A percentile compares a stretch with the other conserved stretches of the same genome.
Conservation (phyloP, 2,113 vertebrate genomes). For the Actenoides lindsayi region DNA sequence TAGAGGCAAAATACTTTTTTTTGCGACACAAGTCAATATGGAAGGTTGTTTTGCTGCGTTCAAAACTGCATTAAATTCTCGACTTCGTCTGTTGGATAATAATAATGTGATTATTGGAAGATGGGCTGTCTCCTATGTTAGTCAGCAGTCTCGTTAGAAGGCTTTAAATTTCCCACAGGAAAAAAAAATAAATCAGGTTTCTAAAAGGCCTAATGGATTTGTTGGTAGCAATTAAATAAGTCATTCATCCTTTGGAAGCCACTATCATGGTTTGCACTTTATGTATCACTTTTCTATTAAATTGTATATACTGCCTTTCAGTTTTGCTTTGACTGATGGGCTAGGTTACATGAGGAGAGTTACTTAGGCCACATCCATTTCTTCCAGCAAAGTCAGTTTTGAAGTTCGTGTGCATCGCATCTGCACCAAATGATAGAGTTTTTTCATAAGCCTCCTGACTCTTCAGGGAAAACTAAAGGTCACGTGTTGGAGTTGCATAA, state of each 20-base stretch:
- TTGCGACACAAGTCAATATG: not conserved
- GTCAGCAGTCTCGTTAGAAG: not conserved
- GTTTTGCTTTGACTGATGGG: not conserved
- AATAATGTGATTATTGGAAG: not conserved
- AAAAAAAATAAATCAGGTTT: not conserved
- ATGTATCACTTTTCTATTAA: not conserved
- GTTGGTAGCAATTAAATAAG: not conserved
- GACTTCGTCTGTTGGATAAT: not conserved
- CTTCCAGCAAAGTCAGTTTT: not conserved
- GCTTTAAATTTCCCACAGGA: not conserved
- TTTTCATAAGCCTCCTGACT: not conserved
- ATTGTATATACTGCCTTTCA: not conserved
- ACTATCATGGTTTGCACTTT: not conserved
- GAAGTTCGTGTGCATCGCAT: not conserved
- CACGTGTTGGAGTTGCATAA: not conserved
- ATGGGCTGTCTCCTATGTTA: not conserved
- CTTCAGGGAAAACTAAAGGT: not conserved
- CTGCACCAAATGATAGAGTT: not conserved
- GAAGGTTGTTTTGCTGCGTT: not conserved
- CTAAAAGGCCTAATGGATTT: not conserved
- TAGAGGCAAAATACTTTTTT: not conserved
- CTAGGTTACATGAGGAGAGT: not conserved
- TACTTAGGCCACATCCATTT: not conserved
- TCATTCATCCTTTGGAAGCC: accelerated
- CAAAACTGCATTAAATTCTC: not conserved